A percentile compares a stretch with the other conserved stretches of the same genome.
Evolutionary conservation across 2,888 invertebrate species (phyloP).

Genomic region (Antitype chi): DNA sequence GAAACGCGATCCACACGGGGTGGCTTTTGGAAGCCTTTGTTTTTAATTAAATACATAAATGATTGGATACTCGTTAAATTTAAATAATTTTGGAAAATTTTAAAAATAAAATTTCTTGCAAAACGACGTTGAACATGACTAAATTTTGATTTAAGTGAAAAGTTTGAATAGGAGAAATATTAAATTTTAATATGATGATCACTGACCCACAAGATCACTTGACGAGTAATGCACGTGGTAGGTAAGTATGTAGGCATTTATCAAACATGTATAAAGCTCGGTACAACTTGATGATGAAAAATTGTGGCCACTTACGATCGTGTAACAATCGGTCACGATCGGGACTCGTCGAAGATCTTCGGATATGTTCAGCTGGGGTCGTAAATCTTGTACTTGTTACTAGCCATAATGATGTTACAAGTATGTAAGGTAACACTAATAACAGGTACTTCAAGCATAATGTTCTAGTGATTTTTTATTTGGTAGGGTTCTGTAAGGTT

Average conservation of each 20-base stretch:
- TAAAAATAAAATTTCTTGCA: not conserved
- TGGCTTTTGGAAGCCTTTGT: slow-evolving; percentile 14
- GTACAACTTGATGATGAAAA: slow-evolving; percentile 53
- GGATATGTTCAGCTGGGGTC: slow-evolving; percentile 11
- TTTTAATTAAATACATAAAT: not conserved
- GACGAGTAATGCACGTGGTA: slow-evolving; percentile 1
- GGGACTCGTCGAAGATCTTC: slow-evolving; percentile 28
- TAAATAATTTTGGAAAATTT: not conserved
- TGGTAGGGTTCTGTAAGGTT: not conserved
- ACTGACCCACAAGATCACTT: not conserved
- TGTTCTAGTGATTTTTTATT: not conserved
- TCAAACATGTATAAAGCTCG: slow-evolving; percentile 22
- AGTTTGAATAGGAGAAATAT: no score
- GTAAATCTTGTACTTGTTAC: slow-evolving; percentile 35
- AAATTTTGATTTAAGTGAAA: no score
- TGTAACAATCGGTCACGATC: slow-evolving; percentile 50
- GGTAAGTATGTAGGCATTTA: slow-evolving; percentile 22
- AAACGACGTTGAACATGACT: not conserved
- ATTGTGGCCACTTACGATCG: slow-evolving; percentile 38
- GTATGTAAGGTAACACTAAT: not conserved
- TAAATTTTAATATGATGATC: not conserved
- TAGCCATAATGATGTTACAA: slow-evolving; percentile 24
- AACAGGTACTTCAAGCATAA: not conserved
- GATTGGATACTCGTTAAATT: not conserved
- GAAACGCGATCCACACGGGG: slow-evolving; percentile 52